Conservation (phyloP, 2,888 invertebrate species). For the Aricia artaxerxes region DNA sequence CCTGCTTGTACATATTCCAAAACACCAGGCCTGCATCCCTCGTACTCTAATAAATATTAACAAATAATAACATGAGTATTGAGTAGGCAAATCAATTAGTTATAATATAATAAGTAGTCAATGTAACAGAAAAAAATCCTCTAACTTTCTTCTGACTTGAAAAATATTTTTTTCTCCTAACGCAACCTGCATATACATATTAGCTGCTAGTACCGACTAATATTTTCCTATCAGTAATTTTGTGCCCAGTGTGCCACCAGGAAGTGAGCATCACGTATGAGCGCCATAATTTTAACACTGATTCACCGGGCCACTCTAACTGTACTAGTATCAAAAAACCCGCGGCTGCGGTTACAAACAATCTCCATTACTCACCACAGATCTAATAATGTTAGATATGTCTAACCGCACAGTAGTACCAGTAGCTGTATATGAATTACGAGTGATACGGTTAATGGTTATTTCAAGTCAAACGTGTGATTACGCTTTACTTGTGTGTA, state of each 20-base stretch:
- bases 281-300: constrained; percentile 50
- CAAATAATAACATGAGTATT: no score
- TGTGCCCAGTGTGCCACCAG: constrained; percentile 32
- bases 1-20: no score
- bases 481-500: neutral
- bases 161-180: neutral
- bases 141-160: neutral
- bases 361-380: constrained; percentile 7
- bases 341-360: constrained; percentile 42
- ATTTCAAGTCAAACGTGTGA: neutral
- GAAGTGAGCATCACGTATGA: constrained; percentile 33
- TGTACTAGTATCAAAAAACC: constrained; percentile 47
- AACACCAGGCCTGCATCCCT: no score
- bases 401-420: neutral
- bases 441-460: no score
- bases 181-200: neutral
- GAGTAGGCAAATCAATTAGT: no score
- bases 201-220: neutral
- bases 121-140: no score
- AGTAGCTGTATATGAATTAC: neutral
- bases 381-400: constrained; percentile 17
- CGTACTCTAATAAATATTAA: no score
- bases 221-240: constrained; percentile 4
- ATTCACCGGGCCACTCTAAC: constrained; percentile 51
- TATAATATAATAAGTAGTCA: no score